Evolutionary conservation across 2,113 vertebrate species (phyloP), one percentile per base, ranked within the genome.

Genomic region (Scalopus aquaticus): DNA sequence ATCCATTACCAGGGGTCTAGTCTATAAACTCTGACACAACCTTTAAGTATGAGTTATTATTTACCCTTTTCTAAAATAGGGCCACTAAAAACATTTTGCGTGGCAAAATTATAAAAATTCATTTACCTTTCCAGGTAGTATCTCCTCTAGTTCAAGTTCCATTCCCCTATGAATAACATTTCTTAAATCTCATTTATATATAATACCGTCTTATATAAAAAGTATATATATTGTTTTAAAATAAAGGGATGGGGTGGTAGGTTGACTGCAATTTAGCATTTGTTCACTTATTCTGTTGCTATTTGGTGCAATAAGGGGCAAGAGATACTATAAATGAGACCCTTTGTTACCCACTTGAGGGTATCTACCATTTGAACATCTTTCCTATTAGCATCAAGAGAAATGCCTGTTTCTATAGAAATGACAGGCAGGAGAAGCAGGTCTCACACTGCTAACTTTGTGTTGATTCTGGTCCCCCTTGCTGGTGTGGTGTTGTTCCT

Each of bases 1-100:
- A 97, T 98, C 98, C 97, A 98, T 98, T 98, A 98, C 96, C 96
- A 98, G 98, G 97, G 98, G 98, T 96, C 98, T 97, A 98, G 98
- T 97, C 98, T 93, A 98, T 98, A 98, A 98, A 98, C 98, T 98
- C 97, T 98, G 98, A 98, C 97, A 98, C 96, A 97, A 87, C 97
- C 97, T 98, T 98, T 98, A 97, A 96, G 88, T 93, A 96, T 96
- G 95, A 97, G 96, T 98, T 98, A 97, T 97, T 98, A 95, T 97
- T 96, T 97, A 97, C 97, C 96, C 95, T 95, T 93, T 97, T 98
- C 97, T 97, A 97, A 92, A 98, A 97, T 95, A 94, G 94, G 92
- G 70, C 92, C 89, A 96, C 97, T 98, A 97, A 97, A 98, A 98
- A 97, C 97, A 94, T 96, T 98, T 97, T 98, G 94, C 96, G 81